Evolutionary conservation across 2,113 vertebrate species (phyloP).

Genomic region (Vulpes vulpes): DNA sequence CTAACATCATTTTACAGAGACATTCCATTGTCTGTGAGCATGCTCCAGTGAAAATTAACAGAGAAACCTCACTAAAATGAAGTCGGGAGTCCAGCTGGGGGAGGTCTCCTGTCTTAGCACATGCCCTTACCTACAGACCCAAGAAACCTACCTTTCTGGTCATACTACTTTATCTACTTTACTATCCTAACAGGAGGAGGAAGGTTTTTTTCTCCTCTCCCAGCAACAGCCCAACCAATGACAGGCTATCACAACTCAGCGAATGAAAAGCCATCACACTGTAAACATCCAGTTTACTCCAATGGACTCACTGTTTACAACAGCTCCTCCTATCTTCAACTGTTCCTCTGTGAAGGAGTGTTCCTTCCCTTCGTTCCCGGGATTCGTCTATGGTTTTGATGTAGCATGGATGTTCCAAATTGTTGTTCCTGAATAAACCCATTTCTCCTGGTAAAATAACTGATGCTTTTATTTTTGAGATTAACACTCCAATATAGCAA

Average conservation of each 20-base stretch:
- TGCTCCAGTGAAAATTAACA: neutral
- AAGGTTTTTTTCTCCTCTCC: neutral
- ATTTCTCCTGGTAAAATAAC: neutral
- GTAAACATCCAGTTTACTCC: neutral
- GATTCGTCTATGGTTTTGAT: neutral
- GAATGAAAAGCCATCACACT: neutral
- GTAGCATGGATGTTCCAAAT: neutral
- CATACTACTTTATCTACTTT: neutral
- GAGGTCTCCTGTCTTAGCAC: neutral
- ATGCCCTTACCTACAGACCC: neutral
- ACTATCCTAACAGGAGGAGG: neutral
- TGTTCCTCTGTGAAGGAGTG: neutral
- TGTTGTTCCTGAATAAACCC: neutral
- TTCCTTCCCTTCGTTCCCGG: neutral
- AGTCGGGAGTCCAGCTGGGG: neutral
- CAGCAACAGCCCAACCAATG: neutral
- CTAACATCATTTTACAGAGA: neutral
- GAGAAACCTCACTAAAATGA: neutral
- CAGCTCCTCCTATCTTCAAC: neutral
- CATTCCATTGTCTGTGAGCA: fast-evolving
- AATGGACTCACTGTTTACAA: neutral
- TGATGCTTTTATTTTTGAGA: neutral
- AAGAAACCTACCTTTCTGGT: neutral
- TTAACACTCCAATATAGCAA: neutral
- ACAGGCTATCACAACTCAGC: neutral